phyloP scores from a whole-genome alignment of 2,113 vertebrate species.

The Oryzias celebensis region DNA sequence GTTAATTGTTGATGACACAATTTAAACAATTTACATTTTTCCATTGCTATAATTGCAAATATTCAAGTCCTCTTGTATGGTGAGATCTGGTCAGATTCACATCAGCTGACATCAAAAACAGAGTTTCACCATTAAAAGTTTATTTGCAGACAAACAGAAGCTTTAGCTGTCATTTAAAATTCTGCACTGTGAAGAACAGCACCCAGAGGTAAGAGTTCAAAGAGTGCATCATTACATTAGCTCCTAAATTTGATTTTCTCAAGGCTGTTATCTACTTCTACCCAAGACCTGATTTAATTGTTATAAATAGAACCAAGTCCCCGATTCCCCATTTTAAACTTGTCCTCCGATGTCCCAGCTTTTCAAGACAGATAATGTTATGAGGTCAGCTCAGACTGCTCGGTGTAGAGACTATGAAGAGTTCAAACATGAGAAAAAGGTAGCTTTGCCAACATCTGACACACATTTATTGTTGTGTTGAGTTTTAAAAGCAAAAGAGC shows the following conservation, averaged over 20 bases:
- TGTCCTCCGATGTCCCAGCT: conserved; percentile 35
- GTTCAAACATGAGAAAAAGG: too few relatives aligned
- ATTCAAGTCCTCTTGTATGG: too few relatives aligned
- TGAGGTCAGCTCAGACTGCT: conserved; percentile 5
- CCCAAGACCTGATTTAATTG: conserved; percentile 66
- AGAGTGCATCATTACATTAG: conserved; percentile 37
- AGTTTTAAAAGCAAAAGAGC: too few relatives aligned
- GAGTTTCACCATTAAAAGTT: not conserved
- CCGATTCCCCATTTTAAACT: conserved; percentile 54
- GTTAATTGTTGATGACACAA: conserved; percentile 3
- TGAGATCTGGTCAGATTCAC: too few relatives aligned
- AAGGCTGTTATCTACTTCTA: conserved; percentile 45
- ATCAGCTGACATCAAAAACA: not conserved
- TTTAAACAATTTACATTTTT: conserved; percentile 1
- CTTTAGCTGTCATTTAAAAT: conserved; percentile 9
- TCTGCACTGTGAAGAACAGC: conserved; percentile 6
- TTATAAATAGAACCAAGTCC: conserved; percentile 72
- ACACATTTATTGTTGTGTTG: too few relatives aligned
- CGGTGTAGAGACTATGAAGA: not conserved
- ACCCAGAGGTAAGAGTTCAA: conserved; percentile 30
- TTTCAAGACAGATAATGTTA: conserved; percentile 12
- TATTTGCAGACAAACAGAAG: not conserved
- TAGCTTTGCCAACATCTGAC: too few relatives aligned
- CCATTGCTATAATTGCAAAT: too few relatives aligned
- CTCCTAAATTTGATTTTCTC: conserved; percentile 46